Evolutionary conservation across 2,113 vertebrate genomes (phyloP).

Genomic region (Hirundichthys speculiger): DNA sequence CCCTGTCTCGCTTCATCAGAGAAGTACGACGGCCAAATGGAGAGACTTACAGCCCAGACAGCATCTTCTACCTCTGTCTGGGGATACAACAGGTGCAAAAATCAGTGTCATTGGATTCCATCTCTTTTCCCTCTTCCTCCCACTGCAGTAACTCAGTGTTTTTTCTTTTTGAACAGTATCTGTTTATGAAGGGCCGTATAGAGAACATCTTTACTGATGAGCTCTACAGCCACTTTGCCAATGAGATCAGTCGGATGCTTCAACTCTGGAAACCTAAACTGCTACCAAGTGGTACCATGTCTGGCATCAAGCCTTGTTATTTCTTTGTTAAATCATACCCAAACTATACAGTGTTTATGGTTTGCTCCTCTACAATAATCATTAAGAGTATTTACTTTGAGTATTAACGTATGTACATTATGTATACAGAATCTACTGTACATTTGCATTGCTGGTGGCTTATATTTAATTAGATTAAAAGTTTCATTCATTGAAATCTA

Average conservation of each 20-base stretch:
- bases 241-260: constrained; percentile 91
- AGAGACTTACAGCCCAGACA: constrained; percentile 91
- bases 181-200: constrained; percentile 94
- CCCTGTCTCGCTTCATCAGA: constrained; percentile 92
- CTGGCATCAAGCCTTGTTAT: background rate
- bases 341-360: no score
- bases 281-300: constrained; percentile 86
- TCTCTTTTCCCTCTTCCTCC: background rate
- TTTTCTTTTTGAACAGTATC: constrained; percentile 81
- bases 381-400: no score
- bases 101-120: background rate
- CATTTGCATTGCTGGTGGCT: no score
- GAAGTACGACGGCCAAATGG: constrained; percentile 94
- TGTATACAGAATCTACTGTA: no score
- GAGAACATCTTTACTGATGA: constrained; percentile 98
- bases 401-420: no score
- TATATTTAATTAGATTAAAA: no score
- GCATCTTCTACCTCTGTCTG: constrained; percentile 97
- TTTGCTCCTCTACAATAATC: no score
- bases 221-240: constrained; percentile 90
- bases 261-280: constrained; percentile 90
- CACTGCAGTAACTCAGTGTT: background rate
- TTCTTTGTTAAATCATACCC: no score
- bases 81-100: constrained; percentile 94
- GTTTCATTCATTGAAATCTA: no score